Evolutionary conservation across 2,888 invertebrate species (phyloP).

Genomic region (Pseudanteris insignis): DNA sequence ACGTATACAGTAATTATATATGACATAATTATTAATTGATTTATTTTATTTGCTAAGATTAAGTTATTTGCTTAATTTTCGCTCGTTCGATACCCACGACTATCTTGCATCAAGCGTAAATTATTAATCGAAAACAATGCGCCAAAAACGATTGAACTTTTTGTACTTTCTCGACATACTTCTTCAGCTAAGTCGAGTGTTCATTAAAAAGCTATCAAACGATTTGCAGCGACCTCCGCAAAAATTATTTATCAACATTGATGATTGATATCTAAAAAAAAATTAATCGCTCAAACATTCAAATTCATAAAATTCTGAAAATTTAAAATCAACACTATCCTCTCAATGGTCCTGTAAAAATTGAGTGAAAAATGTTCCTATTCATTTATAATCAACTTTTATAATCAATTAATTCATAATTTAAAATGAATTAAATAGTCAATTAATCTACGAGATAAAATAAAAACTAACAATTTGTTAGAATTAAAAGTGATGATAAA

Average conservation of each 20-base stretch:
- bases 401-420: background rate
- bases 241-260: constrained; percentile 9
- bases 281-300: too few relatives aligned
- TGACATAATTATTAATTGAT: background rate
- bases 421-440: too few relatives aligned
- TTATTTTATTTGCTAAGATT: constrained; percentile 11
- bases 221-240: constrained; percentile 23
- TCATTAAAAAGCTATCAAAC: constrained; percentile 41
- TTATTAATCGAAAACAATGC: constrained; percentile 24
- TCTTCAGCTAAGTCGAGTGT: constrained; percentile 39
- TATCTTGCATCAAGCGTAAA: constrained; percentile 30
- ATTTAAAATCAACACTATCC: too few relatives aligned
- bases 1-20: constrained; percentile 36
- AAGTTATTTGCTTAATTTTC: constrained; percentile 25
- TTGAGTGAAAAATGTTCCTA: too few relatives aligned
- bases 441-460: too few relatives aligned
- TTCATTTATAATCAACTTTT: too few relatives aligned
- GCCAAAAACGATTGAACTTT: constrained; percentile 23
- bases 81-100: constrained; percentile 27
- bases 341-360: too few relatives aligned
- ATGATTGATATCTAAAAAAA: too few relatives aligned
- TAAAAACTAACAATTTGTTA: too few relatives aligned
- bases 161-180: constrained; percentile 46
- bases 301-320: too few relatives aligned
- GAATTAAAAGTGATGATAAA: too few relatives aligned